Percentiles rank a stretch among this genome's conserved stretches.
Conservation (phyloP, 2,888 invertebrate species). For the Euzetes globulus region DNA sequence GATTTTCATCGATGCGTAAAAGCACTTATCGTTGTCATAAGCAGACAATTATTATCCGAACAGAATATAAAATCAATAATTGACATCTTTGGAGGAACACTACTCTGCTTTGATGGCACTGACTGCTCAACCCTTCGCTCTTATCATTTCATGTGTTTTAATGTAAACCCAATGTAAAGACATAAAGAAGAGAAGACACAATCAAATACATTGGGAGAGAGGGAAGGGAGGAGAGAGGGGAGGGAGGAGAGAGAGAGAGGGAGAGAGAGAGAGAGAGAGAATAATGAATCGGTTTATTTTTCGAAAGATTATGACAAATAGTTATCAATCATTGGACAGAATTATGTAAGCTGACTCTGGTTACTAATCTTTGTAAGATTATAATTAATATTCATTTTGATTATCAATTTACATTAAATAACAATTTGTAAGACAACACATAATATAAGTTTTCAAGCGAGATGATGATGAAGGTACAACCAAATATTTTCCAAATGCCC, state of each 20-base stretch:
- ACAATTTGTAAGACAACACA: no score
- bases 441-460: no score
- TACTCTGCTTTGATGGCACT: no score
- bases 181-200: neutral
- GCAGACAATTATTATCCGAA: constrained; percentile 27
- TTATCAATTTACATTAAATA: no score
- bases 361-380: no score
- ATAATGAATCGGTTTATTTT: neutral
- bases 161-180: neutral
- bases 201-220: neutral
- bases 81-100: neutral
- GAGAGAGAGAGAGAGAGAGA: neutral
- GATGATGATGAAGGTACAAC: no score
- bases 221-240: neutral
- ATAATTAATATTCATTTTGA: no score
- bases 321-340: no score
- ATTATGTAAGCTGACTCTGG: no score
- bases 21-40: constrained; percentile 31
- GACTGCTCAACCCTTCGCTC: no score
- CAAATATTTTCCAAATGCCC: no score
- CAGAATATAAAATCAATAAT: constrained; percentile 22
- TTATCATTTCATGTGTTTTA: neutral
- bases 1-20: constrained; percentile 20
- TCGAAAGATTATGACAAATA: no score
- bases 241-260: neutral